These are phyloP conservation scores for Drosophila ironensis DNA, from an alignment of 1,140 invertebrate species.

Conservation along the genomic window DNA sequence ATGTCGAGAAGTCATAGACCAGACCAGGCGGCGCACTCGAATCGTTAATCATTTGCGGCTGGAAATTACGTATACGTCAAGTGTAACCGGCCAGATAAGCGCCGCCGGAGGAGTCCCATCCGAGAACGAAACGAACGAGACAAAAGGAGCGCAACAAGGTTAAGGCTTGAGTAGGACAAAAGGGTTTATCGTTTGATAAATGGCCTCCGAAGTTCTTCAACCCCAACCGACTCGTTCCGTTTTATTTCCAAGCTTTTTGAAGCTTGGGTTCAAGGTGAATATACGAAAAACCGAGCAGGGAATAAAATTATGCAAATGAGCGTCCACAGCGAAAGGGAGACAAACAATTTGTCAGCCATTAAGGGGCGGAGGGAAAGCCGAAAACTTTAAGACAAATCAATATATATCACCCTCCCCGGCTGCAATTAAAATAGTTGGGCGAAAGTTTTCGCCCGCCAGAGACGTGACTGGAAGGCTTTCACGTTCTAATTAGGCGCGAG, in stretches of 20 bases:
- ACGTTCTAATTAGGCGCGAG: constrained; percentile 35
- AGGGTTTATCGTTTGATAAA: constrained; percentile 69
- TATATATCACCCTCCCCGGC: constrained; percentile 30
- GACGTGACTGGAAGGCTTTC: constrained; percentile 51
- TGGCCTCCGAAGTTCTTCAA: constrained; percentile 33
- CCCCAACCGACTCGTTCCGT: background rate
- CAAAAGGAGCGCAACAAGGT: constrained; percentile 30
- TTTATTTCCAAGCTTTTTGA: constrained; percentile 23
- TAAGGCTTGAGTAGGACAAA: constrained; percentile 47
- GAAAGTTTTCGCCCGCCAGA: constrained; percentile 32
- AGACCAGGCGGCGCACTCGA: constrained; percentile 27
- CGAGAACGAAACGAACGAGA: background rate
- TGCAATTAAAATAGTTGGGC: constrained; percentile 66
- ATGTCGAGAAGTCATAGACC: constrained; percentile 40
- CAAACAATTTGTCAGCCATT: constrained; percentile 62
- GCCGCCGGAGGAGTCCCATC: constrained; percentile 2
- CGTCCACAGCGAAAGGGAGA: constrained; percentile 3
- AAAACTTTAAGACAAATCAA: constrained; percentile 69
- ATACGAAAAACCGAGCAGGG: constrained; percentile 27
- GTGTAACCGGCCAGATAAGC: constrained; percentile 69
- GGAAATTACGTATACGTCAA: constrained; percentile 73
- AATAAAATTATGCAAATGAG: constrained; percentile 66
- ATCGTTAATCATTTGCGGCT: constrained; percentile 62
- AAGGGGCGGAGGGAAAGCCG: background rate
- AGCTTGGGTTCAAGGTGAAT: constrained; percentile 65